A percentile compares a stretch with the other conserved stretches of the same genome.
phyloP scores from a whole-genome alignment of 2,113 vertebrate species.

The Chascanopsetta lugubris region DNA sequence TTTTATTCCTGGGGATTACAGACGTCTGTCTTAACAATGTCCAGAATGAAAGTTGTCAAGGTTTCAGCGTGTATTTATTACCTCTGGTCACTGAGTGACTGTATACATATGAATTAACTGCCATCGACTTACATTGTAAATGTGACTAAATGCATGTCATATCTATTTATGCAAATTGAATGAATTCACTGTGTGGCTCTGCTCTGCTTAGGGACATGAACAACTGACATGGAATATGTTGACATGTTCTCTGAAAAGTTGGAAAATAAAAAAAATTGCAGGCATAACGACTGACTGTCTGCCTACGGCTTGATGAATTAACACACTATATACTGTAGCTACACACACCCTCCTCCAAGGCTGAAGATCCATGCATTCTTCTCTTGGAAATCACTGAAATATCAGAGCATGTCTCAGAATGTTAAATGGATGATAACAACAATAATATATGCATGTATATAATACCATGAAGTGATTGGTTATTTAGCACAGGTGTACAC shows the following conservation, averaged over 20 bases:
- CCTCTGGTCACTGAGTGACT: constrained; percentile 70
- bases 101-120: constrained; percentile 50
- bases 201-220: constrained; percentile 62
- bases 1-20: constrained; percentile 78
- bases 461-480: too few species aligned
- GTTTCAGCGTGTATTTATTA: constrained; percentile 72
- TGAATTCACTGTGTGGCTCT: constrained; percentile 69
- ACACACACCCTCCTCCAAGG: too few species aligned
- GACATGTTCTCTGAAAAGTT: constrained; percentile 51
- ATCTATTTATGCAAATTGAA: constrained; percentile 74
- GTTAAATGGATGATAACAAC: too few species aligned
- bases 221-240: constrained; percentile 49
- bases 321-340: too few species aligned
- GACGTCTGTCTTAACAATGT: constrained; percentile 65
- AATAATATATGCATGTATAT: too few species aligned
- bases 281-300: constrained; percentile 36
- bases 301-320: background rate
- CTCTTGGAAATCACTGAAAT: too few species aligned
- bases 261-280: constrained; percentile 59
- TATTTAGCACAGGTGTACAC: too few species aligned
- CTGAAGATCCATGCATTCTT: too few species aligned
- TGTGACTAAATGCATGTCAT: constrained; percentile 64
- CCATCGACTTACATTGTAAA: constrained; percentile 64
- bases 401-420: too few species aligned
- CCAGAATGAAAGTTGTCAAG: constrained; percentile 75